Evolutionary conservation across 2,888 invertebrate genomes (phyloP).

Genomic region (Antheraea assamensis): DNA sequence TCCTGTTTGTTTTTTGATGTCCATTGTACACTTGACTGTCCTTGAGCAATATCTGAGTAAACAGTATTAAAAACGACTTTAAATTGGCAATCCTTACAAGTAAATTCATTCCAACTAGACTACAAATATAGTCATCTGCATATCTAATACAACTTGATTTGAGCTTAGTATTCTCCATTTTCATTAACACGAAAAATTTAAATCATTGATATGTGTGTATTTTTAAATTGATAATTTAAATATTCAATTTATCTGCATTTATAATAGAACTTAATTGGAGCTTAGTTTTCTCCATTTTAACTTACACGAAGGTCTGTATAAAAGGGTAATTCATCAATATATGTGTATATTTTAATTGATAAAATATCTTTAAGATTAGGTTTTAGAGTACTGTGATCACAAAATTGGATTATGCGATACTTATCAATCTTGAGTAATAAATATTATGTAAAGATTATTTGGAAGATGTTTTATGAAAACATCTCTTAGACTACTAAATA

Average conservation of each 20-base stretch:
- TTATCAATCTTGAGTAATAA: background rate
- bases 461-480: slow-evolving; percentile 1
- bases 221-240: too few species aligned
- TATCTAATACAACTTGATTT: background rate
- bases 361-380: background rate
- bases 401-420: background rate
- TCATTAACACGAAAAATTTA: too few species aligned
- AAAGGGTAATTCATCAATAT: background rate
- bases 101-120: background rate
- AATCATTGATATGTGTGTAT: too few species aligned
- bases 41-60: background rate
- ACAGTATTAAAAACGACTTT: background rate
- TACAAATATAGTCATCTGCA: background rate
- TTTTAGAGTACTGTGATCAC: background rate
- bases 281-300: background rate
- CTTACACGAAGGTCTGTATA: background rate
- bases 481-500: background rate
- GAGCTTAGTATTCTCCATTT: background rate
- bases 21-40: too few species aligned
- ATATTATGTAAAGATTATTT: background rate
- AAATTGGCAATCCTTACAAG: background rate
- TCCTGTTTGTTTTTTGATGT: background rate
- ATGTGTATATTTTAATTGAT: background rate
- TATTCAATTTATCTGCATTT: background rate
- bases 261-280: background rate